phyloP scores from a whole-genome alignment of 2,888 invertebrate genomes.

The Cremastinae sp. region DNA sequence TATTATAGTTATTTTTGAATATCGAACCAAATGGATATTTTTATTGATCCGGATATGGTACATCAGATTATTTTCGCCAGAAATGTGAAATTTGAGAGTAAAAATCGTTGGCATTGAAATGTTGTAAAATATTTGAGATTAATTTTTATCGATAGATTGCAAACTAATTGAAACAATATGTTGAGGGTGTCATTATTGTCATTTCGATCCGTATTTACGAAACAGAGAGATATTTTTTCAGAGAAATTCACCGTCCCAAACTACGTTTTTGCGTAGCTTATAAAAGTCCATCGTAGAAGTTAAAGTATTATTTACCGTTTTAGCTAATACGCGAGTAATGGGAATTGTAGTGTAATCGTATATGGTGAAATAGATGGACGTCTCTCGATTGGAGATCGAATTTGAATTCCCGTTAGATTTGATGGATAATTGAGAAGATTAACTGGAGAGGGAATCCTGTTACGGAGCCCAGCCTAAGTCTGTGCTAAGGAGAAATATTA shows the following conservation, averaged over 20 bases:
- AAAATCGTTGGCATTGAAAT: constrained; percentile 45
- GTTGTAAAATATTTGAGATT: constrained; percentile 49
- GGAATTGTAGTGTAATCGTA: constrained; percentile 20
- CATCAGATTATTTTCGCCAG: neutral
- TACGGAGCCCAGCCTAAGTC: constrained; percentile 65
- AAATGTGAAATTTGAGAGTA: too few species aligned
- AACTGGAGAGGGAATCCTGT: constrained; percentile 18
- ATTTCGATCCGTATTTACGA: constrained; percentile 25
- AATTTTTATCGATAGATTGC: constrained; percentile 44
- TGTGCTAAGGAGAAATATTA: constrained; percentile 61
- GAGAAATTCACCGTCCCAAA: constrained; percentile 55
- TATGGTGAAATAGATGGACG: neutral
- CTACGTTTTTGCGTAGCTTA: constrained; percentile 53
- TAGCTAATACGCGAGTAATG: constrained; percentile 28
- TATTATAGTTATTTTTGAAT: too few species aligned
- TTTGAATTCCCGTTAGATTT: constrained; percentile 17
- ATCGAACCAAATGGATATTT: neutral
- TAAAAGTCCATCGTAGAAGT: constrained; percentile 47
- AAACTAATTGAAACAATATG: constrained; percentile 2
- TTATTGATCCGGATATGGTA: neutral
- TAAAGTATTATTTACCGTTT: constrained; percentile 5
- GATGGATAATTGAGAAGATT: neutral
- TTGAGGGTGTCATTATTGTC: constrained; percentile 20
- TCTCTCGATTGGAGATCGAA: constrained; percentile 22
- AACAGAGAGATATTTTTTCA: constrained; percentile 56